Conservation (phyloP, 2,888 invertebrate species). For the Rotaria macrura region DNA sequence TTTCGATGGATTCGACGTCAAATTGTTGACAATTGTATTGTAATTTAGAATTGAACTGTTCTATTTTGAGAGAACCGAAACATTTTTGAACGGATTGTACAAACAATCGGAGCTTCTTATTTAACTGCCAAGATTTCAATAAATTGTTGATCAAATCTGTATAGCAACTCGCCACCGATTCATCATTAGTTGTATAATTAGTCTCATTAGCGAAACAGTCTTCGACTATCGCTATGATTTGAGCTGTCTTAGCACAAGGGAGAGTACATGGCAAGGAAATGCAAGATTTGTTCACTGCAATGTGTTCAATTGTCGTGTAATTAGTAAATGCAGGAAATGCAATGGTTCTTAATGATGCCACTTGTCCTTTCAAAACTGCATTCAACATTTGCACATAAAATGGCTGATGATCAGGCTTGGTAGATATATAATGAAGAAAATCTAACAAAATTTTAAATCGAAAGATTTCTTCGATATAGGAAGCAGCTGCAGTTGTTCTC, state of each 20-base stretch:
- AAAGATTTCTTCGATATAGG: not conserved
- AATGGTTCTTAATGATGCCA: not conserved
- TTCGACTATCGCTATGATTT: not conserved
- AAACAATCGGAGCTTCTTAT: not conserved
- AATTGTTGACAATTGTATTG: not conserved
- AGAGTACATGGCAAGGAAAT: not conserved
- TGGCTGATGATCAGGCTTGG: not conserved
- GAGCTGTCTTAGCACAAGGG: not conserved
- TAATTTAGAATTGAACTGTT: not conserved
- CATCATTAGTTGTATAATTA: not conserved
- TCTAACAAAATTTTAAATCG: not conserved
- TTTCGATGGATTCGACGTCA: not conserved
- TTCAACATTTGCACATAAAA: not conserved
- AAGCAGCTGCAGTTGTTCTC: not conserved
- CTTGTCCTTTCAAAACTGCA: too few relatives aligned
- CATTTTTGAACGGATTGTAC: not conserved
- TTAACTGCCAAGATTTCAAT: not conserved
- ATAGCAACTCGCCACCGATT: fast-evolving
- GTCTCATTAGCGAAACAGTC: not conserved
- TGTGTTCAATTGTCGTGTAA: not conserved
- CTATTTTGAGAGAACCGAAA: not conserved
- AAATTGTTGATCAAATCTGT: not conserved
- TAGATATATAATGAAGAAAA: not conserved
- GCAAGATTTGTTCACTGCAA: not conserved
- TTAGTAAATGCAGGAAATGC: not conserved